Percentiles rank a stretch among this genome's conserved stretches.
These are phyloP conservation scores for Lypha dubia DNA, from an alignment of 2,888 invertebrate species.

Conservation along the genomic window DNA sequence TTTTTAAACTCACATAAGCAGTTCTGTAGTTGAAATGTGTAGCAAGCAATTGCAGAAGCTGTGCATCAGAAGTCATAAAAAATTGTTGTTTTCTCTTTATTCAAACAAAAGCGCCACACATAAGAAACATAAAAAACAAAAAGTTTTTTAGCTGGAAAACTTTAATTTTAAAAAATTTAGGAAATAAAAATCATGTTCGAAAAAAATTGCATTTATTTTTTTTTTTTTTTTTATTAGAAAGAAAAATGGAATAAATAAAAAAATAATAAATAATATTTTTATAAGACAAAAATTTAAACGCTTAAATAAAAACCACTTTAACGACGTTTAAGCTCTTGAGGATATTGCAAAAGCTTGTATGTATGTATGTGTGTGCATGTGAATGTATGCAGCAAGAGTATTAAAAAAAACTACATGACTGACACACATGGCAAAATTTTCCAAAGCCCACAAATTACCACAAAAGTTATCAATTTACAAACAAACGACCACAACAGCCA, in stretches of 20 bases:
- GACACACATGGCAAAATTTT: constrained; percentile 38
- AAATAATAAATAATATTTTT: not conserved
- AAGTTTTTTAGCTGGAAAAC: constrained; percentile 25
- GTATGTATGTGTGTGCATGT: no score
- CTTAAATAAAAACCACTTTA: constrained; percentile 25
- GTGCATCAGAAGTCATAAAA: constrained; percentile 55
- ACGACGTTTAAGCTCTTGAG: constrained; percentile 4
- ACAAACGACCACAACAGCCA: constrained; percentile 16
- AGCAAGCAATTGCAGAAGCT: constrained; percentile 39
- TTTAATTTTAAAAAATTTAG: constrained; percentile 11
- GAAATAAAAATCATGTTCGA: not conserved
- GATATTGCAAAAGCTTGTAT: no score
- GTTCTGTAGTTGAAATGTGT: not conserved
- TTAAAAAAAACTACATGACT: not conserved
- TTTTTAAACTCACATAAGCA: not conserved
- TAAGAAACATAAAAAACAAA: constrained; percentile 16
- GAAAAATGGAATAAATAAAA: not conserved
- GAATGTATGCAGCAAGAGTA: not conserved
- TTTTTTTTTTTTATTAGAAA: not conserved
- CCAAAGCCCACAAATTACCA: constrained; percentile 39
- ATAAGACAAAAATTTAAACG: not conserved
- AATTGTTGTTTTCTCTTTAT: not conserved
- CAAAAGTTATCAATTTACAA: constrained; percentile 60
- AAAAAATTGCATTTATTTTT: not conserved
- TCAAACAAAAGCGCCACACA: constrained; percentile 1